Percentiles rank a stretch among this genome's conserved stretches.
Conservation (phyloP, 2,888 invertebrate genomes). For the Odontocerum albicorne region DNA sequence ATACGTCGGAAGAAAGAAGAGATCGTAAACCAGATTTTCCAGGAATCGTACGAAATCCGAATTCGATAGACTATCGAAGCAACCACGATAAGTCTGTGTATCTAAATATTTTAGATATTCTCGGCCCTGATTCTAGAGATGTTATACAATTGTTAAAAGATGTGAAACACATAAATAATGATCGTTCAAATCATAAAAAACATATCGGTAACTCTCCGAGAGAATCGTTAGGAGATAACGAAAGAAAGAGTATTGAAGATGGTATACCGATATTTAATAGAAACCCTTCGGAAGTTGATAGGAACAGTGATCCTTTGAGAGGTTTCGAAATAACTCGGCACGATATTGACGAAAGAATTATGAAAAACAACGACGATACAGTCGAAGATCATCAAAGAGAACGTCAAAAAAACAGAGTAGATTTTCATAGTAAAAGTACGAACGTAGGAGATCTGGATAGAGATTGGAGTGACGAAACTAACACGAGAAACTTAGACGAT, state of each 20-base stretch:
- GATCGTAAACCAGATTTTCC: constrained; percentile 20
- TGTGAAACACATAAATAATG: constrained; percentile 26
- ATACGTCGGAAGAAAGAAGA: constrained; percentile 7
- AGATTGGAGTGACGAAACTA: constrained; percentile 11
- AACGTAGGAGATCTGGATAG: constrained; percentile 9
- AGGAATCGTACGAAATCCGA: constrained; percentile 7
- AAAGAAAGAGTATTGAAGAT: constrained; percentile 7
- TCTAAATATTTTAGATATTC: constrained; percentile 33
- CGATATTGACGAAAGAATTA: constrained; percentile 1
- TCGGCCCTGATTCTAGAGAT: constrained; percentile 34
- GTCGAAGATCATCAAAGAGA: not conserved
- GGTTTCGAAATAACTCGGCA: no score
- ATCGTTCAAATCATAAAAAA: constrained; percentile 14
- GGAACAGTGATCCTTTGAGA: not conserved
- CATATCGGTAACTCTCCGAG: not conserved
- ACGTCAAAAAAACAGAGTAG: constrained; percentile 9
- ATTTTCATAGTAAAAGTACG: constrained; percentile 17
- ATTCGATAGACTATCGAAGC: constrained; percentile 26
- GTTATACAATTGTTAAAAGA: constrained; percentile 33
- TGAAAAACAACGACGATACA: constrained; percentile 12
- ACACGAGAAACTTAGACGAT: constrained; percentile 21
- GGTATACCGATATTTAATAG: constrained; percentile 27
- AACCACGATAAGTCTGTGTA: constrained; percentile 30
- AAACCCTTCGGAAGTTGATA: constrained; percentile 8
- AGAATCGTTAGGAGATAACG: constrained; percentile 4